phyloP scores from a whole-genome alignment of 1,140 invertebrate genomes.

The Papilio xuthus region DNA sequence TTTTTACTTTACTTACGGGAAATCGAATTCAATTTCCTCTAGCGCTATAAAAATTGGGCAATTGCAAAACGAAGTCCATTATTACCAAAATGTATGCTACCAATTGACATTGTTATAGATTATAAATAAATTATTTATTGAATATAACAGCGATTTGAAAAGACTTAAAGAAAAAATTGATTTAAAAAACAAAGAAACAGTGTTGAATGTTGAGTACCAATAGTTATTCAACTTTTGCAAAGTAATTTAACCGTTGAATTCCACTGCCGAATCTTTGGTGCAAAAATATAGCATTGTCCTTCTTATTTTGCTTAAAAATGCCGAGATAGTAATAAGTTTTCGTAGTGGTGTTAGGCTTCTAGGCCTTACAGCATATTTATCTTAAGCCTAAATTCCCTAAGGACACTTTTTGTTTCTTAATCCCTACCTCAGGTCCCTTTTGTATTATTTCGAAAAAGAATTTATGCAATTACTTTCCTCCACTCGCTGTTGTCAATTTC shows the following conservation, averaged over 20 bases:
- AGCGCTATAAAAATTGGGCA: not conserved
- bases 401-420: not conserved
- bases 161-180: too few relatives aligned
- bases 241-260: too few relatives aligned
- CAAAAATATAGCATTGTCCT: too few relatives aligned
- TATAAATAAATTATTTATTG: not conserved
- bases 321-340: too few relatives aligned
- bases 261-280: too few relatives aligned
- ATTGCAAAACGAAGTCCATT: not conserved
- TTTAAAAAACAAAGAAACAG: too few relatives aligned
- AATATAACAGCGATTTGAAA: too few relatives aligned
- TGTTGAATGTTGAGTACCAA: too few relatives aligned
- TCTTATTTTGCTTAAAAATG: too few relatives aligned
- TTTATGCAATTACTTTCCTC: not conserved
- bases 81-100: not conserved
- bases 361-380: not conserved
- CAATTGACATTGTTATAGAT: not conserved
- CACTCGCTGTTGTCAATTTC: not conserved
- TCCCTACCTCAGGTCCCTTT: not conserved
- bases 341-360: too few relatives aligned
- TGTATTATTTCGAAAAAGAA: not conserved
- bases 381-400: not conserved
- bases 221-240: too few relatives aligned
- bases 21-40: conserved; percentile 8
- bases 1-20: not conserved